Conservation (phyloP, 2,113 vertebrate species). For the Ammodytes dubius region DNA sequence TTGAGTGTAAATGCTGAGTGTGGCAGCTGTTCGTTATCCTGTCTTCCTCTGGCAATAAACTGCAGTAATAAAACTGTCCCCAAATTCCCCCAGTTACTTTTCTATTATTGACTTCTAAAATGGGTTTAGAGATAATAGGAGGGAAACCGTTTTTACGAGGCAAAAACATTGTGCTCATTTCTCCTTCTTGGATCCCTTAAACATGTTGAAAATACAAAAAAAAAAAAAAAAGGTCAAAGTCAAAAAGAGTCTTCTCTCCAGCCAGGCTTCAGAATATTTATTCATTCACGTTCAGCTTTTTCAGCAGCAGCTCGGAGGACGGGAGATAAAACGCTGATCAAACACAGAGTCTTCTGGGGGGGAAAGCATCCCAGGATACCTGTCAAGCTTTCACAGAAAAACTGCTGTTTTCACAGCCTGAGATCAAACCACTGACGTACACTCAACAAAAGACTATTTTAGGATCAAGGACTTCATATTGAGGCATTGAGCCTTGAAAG, state of each 20-base stretch:
- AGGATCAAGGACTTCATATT: constrained; percentile 50
- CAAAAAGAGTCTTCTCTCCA: constrained; percentile 19
- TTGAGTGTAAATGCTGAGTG: neutral
- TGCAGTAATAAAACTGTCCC: constrained; percentile 4
- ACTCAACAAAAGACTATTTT: constrained; percentile 36
- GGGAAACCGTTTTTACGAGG: neutral
- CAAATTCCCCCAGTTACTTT: neutral
- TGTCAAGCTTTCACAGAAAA: constrained; percentile 48
- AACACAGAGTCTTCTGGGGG: constrained; percentile 11
- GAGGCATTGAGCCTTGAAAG: constrained; percentile 2
- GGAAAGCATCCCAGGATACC: constrained; percentile 32
- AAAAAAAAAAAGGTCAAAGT: constrained; percentile 36
- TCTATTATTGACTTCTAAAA: constrained; percentile 23
- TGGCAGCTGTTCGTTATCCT: neutral
- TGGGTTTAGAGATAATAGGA: neutral
- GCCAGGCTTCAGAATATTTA: constrained; percentile 5
- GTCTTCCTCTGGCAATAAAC: constrained; percentile 1
- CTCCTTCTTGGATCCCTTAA: neutral
- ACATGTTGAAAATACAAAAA: neutral
- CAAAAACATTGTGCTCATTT: neutral
- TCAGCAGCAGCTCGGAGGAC: constrained; percentile 27
- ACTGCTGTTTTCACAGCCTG: constrained; percentile 42
- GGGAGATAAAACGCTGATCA: constrained; percentile 54
- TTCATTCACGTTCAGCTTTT: constrained; percentile 44
- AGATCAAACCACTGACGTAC: constrained; percentile 46